Conservation (phyloP, 2,888 invertebrate genomes). For the Diloba caeruleocephala region DNA sequence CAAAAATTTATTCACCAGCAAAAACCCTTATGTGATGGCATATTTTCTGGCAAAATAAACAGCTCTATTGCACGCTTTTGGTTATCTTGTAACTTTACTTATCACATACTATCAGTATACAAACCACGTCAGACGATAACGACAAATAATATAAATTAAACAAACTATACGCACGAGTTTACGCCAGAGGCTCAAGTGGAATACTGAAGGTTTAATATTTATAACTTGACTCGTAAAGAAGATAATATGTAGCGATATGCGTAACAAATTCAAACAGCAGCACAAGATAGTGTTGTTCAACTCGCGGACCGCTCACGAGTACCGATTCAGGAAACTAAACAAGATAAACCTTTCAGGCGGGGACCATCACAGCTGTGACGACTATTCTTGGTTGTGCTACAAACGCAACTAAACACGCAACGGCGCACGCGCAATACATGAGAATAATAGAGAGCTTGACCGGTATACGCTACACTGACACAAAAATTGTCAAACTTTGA, state of each 20-base stretch:
- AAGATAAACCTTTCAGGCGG: slow-evolving; percentile 67
- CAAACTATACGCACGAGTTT: slow-evolving; percentile 67
- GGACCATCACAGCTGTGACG: slow-evolving; percentile 74
- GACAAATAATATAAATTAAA: slow-evolving; percentile 49
- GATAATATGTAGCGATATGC: slow-evolving; percentile 65
- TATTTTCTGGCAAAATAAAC: slow-evolving; percentile 50
- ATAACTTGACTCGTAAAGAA: slow-evolving; percentile 66
- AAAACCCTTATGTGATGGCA: slow-evolving; percentile 23
- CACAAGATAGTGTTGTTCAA: slow-evolving; percentile 70
- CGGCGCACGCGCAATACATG: slow-evolving; percentile 78
- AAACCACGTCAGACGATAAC: slow-evolving; percentile 65
- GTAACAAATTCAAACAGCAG: slow-evolving; percentile 63
- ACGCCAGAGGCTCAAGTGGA: slow-evolving; percentile 58
- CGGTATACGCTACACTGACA: slow-evolving; percentile 69
- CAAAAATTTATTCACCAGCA: slow-evolving; percentile 28
- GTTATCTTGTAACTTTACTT: slow-evolving; percentile 67
- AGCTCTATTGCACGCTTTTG: slow-evolving; percentile 53
- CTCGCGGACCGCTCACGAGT: slow-evolving; percentile 66
- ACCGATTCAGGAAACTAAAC: slow-evolving; percentile 62
- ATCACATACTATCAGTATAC: slow-evolving; percentile 68
- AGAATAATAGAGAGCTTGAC: slow-evolving; percentile 75
- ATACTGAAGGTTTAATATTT: slow-evolving; percentile 70
- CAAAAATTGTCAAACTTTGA: slow-evolving; percentile 74
- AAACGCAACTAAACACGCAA: slow-evolving; percentile 83
- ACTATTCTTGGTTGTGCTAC: slow-evolving; percentile 84